Conservation (phyloP, 2,797 vertebrate species). For the Etheostoma nigrum region DNA sequence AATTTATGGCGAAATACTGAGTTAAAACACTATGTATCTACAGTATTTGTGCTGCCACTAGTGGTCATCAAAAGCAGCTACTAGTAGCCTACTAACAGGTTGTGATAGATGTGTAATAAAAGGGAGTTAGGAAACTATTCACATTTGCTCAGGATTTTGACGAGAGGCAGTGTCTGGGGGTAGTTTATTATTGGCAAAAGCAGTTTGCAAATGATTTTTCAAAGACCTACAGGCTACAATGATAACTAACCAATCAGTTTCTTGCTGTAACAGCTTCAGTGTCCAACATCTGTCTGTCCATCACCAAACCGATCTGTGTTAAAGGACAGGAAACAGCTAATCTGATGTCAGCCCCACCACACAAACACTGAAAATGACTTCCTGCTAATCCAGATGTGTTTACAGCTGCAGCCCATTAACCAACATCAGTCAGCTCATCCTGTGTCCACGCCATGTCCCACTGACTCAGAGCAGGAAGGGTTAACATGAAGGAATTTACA, state of each 20-base stretch:
- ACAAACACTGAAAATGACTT: constrained; percentile 25
- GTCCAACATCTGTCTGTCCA: background rate
- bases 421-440: constrained; percentile 48
- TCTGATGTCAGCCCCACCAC: constrained; percentile 12
- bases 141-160: no score
- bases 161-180: no score
- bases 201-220: no score
- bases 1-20: no score
- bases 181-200: no score
- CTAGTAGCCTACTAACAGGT: no score
- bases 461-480: constrained; percentile 28
- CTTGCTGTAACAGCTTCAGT: background rate
- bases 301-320: background rate
- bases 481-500: constrained; percentile 46
- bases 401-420: constrained; percentile 65
- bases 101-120: no score
- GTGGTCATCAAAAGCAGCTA: no score
- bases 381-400: constrained; percentile 57
- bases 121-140: no score
- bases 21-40: no score
- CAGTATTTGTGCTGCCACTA: no score
- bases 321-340: constrained; percentile 15
- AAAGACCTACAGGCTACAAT: background rate
- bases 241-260: background rate
- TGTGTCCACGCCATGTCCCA: constrained; percentile 24